A percentile compares a stretch with the other conserved stretches of the same genome.
These are phyloP conservation scores for Fringilla coelebs DNA, from an alignment of 2,797 vertebrate species.

Conservation along the genomic window DNA sequence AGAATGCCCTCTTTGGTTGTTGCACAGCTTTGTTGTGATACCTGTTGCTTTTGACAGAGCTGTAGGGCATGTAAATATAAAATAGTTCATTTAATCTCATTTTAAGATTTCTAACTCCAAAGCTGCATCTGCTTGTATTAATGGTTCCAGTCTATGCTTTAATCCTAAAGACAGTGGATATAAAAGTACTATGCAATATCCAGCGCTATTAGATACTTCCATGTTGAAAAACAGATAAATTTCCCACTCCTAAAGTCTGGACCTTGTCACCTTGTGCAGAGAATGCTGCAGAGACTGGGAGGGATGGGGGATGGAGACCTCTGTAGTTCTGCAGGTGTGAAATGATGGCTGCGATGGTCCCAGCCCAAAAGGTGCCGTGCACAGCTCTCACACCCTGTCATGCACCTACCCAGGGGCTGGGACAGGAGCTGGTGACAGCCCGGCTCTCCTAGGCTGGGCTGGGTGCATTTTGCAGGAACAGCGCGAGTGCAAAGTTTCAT, in stretches of 20 bases:
- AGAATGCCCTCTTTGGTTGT: not conserved
- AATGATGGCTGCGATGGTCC: not conserved
- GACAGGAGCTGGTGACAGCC: not conserved
- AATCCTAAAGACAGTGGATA: not conserved
- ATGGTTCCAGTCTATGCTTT: not conserved
- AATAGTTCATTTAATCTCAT: not conserved
- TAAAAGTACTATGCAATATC: not conserved
- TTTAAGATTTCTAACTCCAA: not conserved
- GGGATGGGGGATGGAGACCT: accelerated
- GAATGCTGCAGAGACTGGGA: not conserved
- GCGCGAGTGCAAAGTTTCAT: accelerated
- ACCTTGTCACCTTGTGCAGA: not conserved
- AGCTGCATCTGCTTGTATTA: not conserved
- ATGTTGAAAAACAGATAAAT: not conserved
- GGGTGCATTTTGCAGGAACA: not conserved
- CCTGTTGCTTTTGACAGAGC: not conserved
- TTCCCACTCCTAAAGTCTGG: not conserved
- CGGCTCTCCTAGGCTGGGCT: not conserved
- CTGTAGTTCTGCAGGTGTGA: not conserved
- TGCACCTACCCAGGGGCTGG: not conserved
- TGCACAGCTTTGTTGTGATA: not conserved
- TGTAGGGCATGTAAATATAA: not conserved
- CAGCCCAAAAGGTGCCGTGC: not conserved
- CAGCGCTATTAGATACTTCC: not conserved
- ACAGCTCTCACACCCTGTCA: not conserved